phyloP scores from a whole-genome alignment of 2,113 vertebrate species.

The Phylloscopus trochilus region DNA sequence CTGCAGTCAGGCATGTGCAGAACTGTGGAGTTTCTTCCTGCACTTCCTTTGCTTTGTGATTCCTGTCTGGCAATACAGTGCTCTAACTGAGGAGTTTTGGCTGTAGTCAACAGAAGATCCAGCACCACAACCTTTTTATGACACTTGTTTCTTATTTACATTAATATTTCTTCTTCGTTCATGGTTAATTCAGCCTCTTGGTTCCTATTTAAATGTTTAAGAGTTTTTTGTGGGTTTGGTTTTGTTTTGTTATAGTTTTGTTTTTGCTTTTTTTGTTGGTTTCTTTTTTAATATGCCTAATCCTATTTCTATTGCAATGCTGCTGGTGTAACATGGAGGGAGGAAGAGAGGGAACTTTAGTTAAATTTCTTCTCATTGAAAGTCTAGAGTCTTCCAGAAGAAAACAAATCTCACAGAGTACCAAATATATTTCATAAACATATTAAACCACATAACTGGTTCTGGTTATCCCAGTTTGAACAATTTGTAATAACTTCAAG shows the following conservation, averaged over 20 bases:
- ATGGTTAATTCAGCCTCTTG: background rate
- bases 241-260: too few species aligned
- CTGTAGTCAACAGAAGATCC: background rate
- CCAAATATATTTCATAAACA: background rate
- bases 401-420: background rate
- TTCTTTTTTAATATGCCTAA: background rate
- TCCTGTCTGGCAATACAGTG: fast-evolving
- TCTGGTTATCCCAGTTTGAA: background rate
- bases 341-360: background rate
- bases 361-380: background rate
- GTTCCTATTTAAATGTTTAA: background rate
- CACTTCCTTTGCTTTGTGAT: background rate
- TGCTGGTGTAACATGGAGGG: background rate
- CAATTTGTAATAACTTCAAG: background rate
- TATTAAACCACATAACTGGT: background rate
- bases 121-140: background rate
- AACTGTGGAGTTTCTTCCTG: background rate
- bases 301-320: background rate
- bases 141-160: background rate
- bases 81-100: background rate
- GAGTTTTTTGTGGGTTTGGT: too few species aligned
- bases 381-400: background rate
- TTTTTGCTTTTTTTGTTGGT: background rate
- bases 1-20: background rate
- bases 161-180: background rate